Base-by-base conservation (phyloP, 2,888 invertebrate genomes). In the Lysandra bellargus region DNA sequence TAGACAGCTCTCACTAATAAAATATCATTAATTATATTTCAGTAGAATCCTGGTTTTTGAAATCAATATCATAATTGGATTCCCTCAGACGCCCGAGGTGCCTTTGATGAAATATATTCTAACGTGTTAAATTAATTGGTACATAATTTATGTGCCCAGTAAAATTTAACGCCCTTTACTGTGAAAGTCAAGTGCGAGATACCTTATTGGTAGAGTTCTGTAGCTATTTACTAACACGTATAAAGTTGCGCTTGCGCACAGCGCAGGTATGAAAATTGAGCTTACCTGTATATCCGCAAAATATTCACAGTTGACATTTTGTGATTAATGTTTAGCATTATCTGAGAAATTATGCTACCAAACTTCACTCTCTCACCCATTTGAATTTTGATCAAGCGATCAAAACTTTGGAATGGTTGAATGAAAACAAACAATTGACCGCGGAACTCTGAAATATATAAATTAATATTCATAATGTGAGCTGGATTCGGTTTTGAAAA, bases 81-180 rank as follows among this genome's bases (percentile, higher is more conserved):
- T 76, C 53, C 76, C 76, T 53, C 33, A 6, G 33, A 76, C 49
- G 57, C 53, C 53, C 33, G 75, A 75, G 75, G 49, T 33, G 49
- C 76, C 33, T 76, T 75, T 30, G 87, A 88, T 88, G 84, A 81
- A 82, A 85, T 90, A 90, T 90, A 69, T 69, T 69, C 69, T 90
- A 91, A 89, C 87, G 87, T 84, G 89, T 88, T 90, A 84, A 86
- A 85, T 87, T 91, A 90, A 92, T 89, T 89, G 90, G 87, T 86
- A 87, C 85, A 87, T 92, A 92, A 93, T 92, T 92, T 92, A 92
- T 91, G 88, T 86, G 87, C 86, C 86, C 84, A 88, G 89, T 89
- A 61, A 75, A 76, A 89, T 87, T 87, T 86, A 88, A 92, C 91
- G 91, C 91, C 90, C 87, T 86, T 85, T 84, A 84, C 87, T 85